phyloP scores from a whole-genome alignment of 2,797 vertebrate genomes.

The Lagorchestes hirsutus region DNA sequence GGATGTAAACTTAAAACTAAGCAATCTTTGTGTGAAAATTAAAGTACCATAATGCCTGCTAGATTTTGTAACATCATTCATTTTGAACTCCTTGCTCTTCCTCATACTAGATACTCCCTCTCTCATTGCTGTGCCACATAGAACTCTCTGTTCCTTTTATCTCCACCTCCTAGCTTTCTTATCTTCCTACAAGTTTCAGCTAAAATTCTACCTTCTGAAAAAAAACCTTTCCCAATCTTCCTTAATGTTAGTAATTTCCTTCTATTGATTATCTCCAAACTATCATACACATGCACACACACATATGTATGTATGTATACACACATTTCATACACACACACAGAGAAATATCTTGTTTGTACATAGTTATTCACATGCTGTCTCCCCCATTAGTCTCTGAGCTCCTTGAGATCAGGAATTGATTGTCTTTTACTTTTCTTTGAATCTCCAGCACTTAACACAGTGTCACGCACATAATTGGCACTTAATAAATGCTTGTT shows the following conservation, averaged over 20 bases:
- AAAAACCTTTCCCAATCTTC: neutral
- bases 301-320: no score
- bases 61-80: neutral
- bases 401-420: neutral
- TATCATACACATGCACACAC: no score
- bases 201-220: no score
- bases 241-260: neutral
- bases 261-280: neutral
- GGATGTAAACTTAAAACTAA: neutral
- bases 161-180: neutral
- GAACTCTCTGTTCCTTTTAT: neutral
- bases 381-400: neutral
- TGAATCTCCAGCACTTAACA: neutral
- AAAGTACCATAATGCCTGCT: neutral
- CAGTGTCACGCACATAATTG: neutral
- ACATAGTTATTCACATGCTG: neutral
- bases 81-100: neutral
- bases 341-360: neutral
- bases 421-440: neutral
- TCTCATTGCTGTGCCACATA: neutral
- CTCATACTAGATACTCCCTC: neutral
- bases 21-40: neutral
- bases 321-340: neutral
- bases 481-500: neutral
- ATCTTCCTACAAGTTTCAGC: neutral